A percentile compares a stretch with the other conserved stretches of the same genome.
Conservation (phyloP, 2,888 invertebrate species). For the Rhaphigaster nebulosa region DNA sequence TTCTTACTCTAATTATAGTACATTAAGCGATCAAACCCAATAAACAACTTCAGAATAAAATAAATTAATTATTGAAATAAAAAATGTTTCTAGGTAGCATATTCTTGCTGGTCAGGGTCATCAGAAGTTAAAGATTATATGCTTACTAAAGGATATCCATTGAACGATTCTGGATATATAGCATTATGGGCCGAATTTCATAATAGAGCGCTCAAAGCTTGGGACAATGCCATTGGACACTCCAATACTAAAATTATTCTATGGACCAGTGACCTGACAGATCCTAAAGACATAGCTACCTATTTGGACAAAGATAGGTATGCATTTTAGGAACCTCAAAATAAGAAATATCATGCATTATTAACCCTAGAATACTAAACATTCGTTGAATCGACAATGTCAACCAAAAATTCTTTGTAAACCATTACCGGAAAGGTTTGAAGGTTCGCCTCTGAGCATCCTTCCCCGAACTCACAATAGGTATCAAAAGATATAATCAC, state of each 20-base stretch:
- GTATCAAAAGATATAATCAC: no score
- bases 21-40: no score
- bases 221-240: constrained; percentile 73
- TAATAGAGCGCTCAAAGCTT: constrained; percentile 72
- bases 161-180: constrained; percentile 75
- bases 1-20: no score
- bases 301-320: constrained; percentile 78
- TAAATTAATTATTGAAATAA: background rate
- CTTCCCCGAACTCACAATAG: no score
- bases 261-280: constrained; percentile 86
- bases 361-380: no score
- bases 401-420: no score
- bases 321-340: constrained; percentile 24
- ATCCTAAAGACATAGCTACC: constrained; percentile 75
- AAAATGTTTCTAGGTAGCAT: constrained; percentile 55
- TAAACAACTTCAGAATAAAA: background rate
- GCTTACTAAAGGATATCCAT: constrained; percentile 73
- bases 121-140: constrained; percentile 77
- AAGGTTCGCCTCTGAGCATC: no score
- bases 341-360: background rate
- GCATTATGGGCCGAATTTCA: constrained; percentile 84
- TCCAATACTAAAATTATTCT: constrained; percentile 75
- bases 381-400: no score
- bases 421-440: no score
- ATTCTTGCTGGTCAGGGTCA: constrained; percentile 59